Evolutionary conservation across 2,888 invertebrate species (phyloP).

Genomic region (Aradus depressus): DNA sequence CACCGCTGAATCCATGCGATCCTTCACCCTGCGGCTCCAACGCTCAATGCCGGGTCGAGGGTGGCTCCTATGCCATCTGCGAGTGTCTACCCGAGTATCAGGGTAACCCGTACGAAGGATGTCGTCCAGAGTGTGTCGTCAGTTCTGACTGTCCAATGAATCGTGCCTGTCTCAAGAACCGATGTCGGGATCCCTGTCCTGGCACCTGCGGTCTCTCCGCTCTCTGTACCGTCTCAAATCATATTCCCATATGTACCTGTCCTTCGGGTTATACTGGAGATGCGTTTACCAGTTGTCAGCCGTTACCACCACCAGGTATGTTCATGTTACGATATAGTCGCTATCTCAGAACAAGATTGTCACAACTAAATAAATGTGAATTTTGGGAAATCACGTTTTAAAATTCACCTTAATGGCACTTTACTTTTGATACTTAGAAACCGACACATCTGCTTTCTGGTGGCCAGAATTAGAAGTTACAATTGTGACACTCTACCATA

Average conservation of each 20-base stretch:
- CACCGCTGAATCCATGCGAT: slow-evolving; percentile 61
- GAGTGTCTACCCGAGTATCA: slow-evolving; percentile 64
- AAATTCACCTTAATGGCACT: too few species aligned
- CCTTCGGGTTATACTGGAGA: slow-evolving; percentile 63
- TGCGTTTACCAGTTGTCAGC: slow-evolving; percentile 38
- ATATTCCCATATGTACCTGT: slow-evolving; percentile 68
- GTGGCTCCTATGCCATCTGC: slow-evolving; percentile 65
- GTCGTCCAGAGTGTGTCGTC: slow-evolving; percentile 67
- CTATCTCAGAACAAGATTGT: too few species aligned
- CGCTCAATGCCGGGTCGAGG: slow-evolving; percentile 59
- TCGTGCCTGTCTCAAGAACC: slow-evolving; percentile 57
- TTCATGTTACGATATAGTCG: too few species aligned
- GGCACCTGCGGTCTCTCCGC: slow-evolving; percentile 69
- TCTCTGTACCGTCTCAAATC: slow-evolving; percentile 68
- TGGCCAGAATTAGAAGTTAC: too few species aligned
- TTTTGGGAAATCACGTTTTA: too few species aligned
- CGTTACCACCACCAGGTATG: slow-evolving; percentile 42
- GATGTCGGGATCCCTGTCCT: slow-evolving; percentile 59
- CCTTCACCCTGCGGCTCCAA: slow-evolving; percentile 81
- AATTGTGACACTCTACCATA: too few species aligned
- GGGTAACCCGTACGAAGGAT: slow-evolving; percentile 53
- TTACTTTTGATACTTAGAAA: too few species aligned
- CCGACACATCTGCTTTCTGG: too few species aligned
- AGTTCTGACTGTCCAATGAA: slow-evolving; percentile 53
- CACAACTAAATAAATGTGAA: too few species aligned